Percentiles rank a stretch among this genome's conserved stretches.
Conservation (phyloP, 2,113 vertebrate species). For the Paracanthobrama guichenoti region DNA sequence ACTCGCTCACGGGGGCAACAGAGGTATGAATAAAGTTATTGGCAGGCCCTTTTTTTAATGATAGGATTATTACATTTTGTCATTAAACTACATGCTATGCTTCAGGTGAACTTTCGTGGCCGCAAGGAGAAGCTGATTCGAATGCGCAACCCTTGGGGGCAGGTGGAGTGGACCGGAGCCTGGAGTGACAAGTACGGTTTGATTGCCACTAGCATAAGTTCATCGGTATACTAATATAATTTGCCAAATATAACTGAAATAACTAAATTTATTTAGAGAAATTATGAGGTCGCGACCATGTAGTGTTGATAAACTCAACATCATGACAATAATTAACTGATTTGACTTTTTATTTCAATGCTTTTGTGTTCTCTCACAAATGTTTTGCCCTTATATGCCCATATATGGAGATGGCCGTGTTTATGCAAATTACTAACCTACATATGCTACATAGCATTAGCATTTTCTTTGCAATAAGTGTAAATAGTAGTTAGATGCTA, state of each 20-base stretch:
- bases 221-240: not conserved
- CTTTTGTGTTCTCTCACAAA: no score
- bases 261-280: not conserved
- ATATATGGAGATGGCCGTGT: no score
- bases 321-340: no score
- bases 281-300: not conserved
- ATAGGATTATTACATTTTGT: not conserved
- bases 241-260: not conserved
- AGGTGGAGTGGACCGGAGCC: slow-evolving; percentile 96
- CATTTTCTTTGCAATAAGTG: no score
- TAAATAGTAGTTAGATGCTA: no score
- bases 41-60: not conserved
- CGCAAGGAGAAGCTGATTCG: slow-evolving; percentile 85
- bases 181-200: slow-evolving; percentile 88
- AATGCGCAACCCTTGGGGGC: slow-evolving; percentile 93
- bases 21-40: slow-evolving; percentile 74
- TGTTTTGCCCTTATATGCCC: no score
- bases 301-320: not conserved
- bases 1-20: slow-evolving; percentile 88
- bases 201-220: not conserved
- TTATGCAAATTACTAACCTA: no score
- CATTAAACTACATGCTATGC: not conserved
- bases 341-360: no score
- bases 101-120: slow-evolving; percentile 85
- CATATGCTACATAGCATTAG: no score